phyloP scores from a whole-genome alignment of 2,888 invertebrate species.

The Cheilosia variabilis region DNA sequence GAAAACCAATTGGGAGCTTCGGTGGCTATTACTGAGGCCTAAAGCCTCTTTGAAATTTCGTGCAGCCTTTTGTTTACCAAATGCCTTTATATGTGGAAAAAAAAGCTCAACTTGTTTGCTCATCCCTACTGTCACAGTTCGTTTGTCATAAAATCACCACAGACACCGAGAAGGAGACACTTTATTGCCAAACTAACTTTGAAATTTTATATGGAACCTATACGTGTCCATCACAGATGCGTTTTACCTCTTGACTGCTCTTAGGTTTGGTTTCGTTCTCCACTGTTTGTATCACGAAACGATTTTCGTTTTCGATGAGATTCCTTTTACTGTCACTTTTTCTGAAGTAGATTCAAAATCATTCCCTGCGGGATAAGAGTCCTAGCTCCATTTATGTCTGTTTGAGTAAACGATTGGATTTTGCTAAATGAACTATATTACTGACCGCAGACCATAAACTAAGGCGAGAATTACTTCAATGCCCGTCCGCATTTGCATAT shows the following conservation, averaged over 20 bases:
- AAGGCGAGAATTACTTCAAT: conserved; percentile 1
- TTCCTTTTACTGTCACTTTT: conserved; percentile 35
- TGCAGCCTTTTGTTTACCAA: too few species aligned
- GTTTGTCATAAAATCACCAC: conserved; percentile 4
- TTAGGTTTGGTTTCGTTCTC: not conserved
- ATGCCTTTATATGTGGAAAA: too few species aligned
- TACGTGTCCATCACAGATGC: conserved; percentile 33
- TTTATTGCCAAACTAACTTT: conserved; percentile 46
- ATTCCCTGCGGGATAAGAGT: too few species aligned
- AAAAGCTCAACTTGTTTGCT: too few species aligned
- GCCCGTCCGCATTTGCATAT: conserved; percentile 16
- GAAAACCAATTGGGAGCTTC: too few species aligned
- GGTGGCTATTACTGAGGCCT: too few species aligned
- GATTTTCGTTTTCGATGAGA: conserved; percentile 31
- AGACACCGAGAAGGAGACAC: not conserved
- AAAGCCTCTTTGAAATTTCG: too few species aligned
- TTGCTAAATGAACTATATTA: not conserved
- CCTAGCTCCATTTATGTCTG: too few species aligned
- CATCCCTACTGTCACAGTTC: not conserved
- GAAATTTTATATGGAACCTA: conserved; percentile 23
- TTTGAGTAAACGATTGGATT: too few species aligned
- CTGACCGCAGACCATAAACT: not conserved
- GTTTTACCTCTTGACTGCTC: conserved; percentile 17
- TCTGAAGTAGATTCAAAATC: not conserved
- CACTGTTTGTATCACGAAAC: conserved; percentile 12